Percentiles rank a stretch among this genome's conserved stretches.
phyloP scores from a whole-genome alignment of 2,888 invertebrate species.

The Dasysyrphus tricinctus region DNA sequence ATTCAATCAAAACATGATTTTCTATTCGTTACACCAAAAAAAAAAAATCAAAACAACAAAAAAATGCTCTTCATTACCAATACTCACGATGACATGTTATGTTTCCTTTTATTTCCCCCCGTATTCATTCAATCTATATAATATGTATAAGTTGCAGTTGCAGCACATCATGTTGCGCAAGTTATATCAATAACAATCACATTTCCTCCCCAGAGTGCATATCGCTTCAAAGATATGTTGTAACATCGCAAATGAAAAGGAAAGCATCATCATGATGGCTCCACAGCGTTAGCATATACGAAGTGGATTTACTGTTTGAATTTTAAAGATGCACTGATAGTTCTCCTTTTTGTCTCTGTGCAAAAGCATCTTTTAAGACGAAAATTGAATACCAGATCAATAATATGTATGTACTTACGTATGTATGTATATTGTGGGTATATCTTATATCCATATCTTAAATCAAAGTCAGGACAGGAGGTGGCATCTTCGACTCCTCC shows the following conservation, averaged over 20 bases:
- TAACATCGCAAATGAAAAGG: slow-evolving; percentile 37
- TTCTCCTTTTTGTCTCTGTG: not conserved
- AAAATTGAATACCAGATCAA: slow-evolving; percentile 63
- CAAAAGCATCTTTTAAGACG: slow-evolving; percentile 14
- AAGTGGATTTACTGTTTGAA: slow-evolving; percentile 2
- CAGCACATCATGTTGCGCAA: slow-evolving; percentile 42
- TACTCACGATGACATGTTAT: slow-evolving; percentile 50
- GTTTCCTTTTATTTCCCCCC: slow-evolving; percentile 20
- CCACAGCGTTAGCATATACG: slow-evolving; percentile 22
- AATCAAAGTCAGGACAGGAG: slow-evolving; percentile 56
- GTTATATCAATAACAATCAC: slow-evolving; percentile 59
- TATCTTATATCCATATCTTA: slow-evolving; percentile 22
- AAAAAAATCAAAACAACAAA: not conserved
- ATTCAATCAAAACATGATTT: slow-evolving; percentile 38
- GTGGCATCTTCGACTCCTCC: slow-evolving; percentile 2
- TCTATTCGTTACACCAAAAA: not conserved
- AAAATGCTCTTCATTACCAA: slow-evolving; percentile 13
- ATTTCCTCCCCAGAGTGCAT: slow-evolving; percentile 41
- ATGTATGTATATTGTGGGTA: too few relatives aligned
- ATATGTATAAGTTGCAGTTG: slow-evolving; percentile 10
- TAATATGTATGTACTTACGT: slow-evolving; percentile 39
- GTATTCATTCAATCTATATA: slow-evolving; percentile 9
- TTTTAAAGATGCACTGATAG: slow-evolving; percentile 6
- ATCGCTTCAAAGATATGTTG: slow-evolving; percentile 37
- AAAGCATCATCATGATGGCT: slow-evolving; percentile 20